Base-by-base conservation (phyloP, 2,888 invertebrate species). In the Rhimphoctona megacephalus region DNA sequence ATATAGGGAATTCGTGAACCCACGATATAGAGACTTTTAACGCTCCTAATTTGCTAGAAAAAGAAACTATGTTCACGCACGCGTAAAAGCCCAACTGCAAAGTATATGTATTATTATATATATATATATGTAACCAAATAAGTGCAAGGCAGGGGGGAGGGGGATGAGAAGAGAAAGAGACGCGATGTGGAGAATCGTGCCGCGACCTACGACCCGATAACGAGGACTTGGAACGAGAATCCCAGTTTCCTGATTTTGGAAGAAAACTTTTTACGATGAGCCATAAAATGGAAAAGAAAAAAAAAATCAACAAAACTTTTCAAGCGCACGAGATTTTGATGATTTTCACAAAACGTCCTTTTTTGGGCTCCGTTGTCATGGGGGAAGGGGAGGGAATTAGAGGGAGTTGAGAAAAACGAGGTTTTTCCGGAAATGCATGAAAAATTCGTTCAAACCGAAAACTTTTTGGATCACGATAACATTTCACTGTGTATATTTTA, bases 151-250 rank as follows among this genome's bases (percentile, higher is more conserved):
- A n/a, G 46, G 36, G 73, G 72, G 30, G 33, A 25, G 46, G n/a
- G 33, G 76, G 36, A 66, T 54, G 67, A 69, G 52, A 73, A 43
- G 66, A 30, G 66, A 61, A 57, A 66, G 52, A 77, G 86, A 83
- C 54, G 81, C 81, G 86, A 70, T 66, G 79, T 70, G 82, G 78
- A 81, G 81, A 86, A 86, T 66, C 74, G 78, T 84, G 79, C 79
- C 84, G 78, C 85, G 81, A 85, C 85, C 87, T 85, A 85, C 83
- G 87, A 87, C 85, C 83, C 79, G 83, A 83, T 78, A 83, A 85
- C 85, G 57, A 82, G 67, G 83, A 85, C 61, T 77, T 14, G n/a
- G n/a, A 33, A 64, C 11, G 67, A 81, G 43, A 82, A 82, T 76
- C 74, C 39, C 57, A 25, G 76, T 78, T 85, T 87, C 64, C 76